Evolutionary conservation across 2,888 invertebrate species (phyloP).

Genomic region (Sarcophaga variegata): DNA sequence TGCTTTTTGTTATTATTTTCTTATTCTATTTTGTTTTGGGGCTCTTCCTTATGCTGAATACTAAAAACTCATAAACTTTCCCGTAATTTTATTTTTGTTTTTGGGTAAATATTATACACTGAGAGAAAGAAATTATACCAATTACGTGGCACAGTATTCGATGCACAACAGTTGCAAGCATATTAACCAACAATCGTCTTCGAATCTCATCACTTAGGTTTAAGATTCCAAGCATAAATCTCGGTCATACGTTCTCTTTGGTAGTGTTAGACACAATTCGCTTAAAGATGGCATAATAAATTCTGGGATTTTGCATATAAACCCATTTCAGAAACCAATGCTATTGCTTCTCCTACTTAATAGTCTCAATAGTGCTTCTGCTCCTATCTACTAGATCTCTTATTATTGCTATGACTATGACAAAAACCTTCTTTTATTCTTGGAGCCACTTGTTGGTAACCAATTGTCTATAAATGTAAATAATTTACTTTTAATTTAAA

Average conservation of each 20-base stretch:
- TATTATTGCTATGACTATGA: too few relatives aligned
- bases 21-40: slow-evolving; percentile 43
- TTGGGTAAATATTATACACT: slow-evolving; percentile 5
- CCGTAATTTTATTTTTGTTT: background rate
- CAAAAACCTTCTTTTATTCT: too few relatives aligned
- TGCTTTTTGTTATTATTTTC: slow-evolving; percentile 32
- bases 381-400: too few relatives aligned
- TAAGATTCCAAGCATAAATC: background rate
- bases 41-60: background rate
- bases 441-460: too few relatives aligned
- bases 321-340: background rate
- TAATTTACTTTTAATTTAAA: too few relatives aligned
- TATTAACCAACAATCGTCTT: background rate
- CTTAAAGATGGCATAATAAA: background rate
- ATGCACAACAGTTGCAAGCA: background rate
- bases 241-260: background rate
- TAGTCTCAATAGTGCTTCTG: too few relatives aligned
- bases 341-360: background rate
- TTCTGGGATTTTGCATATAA: background rate
- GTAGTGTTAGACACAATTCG: background rate
- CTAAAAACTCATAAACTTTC: slow-evolving; percentile 14
- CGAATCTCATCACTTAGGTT: background rate
- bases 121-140: background rate
- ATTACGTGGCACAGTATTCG: slow-evolving; percentile 6
- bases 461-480: too few relatives aligned